Conservation (phyloP, 2,797 vertebrate genomes). For the Tiaroga cobitis region DNA sequence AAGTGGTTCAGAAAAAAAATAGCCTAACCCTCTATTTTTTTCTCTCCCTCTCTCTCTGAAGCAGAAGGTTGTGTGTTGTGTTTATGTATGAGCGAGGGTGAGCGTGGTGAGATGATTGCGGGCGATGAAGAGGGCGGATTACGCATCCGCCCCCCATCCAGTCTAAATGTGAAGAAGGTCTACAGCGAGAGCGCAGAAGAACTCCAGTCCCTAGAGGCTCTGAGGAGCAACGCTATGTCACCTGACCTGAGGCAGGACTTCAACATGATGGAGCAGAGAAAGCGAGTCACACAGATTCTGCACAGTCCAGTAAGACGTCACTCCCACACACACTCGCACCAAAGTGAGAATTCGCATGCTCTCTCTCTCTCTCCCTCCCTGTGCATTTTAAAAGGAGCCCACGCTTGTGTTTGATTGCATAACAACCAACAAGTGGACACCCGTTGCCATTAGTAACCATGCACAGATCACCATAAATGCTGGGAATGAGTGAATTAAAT, state of each 20-base stretch:
- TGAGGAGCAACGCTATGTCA: conserved; percentile 87
- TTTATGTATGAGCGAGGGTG: conserved; percentile 42
- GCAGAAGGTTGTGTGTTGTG: conserved; percentile 37
- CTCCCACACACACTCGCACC: conserved; percentile 38
- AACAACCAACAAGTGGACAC: conserved; percentile 77
- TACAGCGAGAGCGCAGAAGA: conserved; percentile 86
- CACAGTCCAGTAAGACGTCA: conserved; percentile 86
- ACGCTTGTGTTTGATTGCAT: conserved; percentile 77
- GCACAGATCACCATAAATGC: conserved; percentile 72
- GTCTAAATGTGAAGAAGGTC: conserved; percentile 85
- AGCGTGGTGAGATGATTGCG: conserved; percentile 42
- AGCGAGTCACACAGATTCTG: conserved; percentile 94
- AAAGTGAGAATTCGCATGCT: conserved; percentile 15
- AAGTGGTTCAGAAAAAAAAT: conserved; percentile 5
- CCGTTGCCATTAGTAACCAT: conserved; percentile 79
- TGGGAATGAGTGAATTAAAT: conserved; percentile 39
- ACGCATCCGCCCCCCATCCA: conserved; percentile 77
- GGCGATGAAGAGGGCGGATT: conserved; percentile 15
- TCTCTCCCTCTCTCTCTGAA: background rate
- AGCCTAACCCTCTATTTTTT: background rate
- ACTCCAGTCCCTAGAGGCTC: conserved; percentile 74
- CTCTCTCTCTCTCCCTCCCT: conserved; percentile 38
- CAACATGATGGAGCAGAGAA: conserved; percentile 98
- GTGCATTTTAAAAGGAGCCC: conserved; percentile 72
- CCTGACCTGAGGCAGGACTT: conserved; percentile 95